Percentiles rank a stretch among this genome's conserved stretches.
Conservation (phyloP, 2,797 vertebrate genomes). For the Diceros bicornis region DNA sequence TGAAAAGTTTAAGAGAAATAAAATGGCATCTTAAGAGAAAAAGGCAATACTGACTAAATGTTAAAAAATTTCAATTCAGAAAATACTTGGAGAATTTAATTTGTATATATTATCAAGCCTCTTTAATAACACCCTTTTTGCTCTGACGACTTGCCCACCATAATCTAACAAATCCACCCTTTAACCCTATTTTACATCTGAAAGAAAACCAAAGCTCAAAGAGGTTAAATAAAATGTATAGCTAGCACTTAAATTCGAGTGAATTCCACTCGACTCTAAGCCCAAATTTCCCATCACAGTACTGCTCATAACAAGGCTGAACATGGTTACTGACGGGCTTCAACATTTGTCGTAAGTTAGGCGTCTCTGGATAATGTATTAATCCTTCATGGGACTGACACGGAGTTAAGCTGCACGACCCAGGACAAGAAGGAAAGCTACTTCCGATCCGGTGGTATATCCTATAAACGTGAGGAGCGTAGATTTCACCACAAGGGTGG, state of each 20-base stretch:
- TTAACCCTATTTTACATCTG: background rate
- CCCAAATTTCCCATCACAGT: background rate
- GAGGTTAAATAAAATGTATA: background rate
- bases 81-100: constrained; percentile 22
- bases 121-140: background rate
- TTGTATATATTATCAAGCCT: background rate
- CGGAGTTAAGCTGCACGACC: background rate
- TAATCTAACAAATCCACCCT: constrained; percentile 32
- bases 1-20: background rate
- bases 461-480: background rate
- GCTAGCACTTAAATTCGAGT: background rate
- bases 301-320: background rate
- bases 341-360: background rate
- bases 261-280: background rate
- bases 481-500: background rate
- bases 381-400: background rate
- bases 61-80: background rate
- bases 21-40: constrained; percentile 13
- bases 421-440: background rate
- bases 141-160: background rate
- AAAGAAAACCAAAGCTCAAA: background rate
- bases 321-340: background rate
- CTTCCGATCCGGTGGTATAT: background rate
- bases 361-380: background rate
- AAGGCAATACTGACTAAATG: background rate